phyloP scores from a whole-genome alignment of 2,888 invertebrate genomes.

The Neuroscelio doddi region DNA sequence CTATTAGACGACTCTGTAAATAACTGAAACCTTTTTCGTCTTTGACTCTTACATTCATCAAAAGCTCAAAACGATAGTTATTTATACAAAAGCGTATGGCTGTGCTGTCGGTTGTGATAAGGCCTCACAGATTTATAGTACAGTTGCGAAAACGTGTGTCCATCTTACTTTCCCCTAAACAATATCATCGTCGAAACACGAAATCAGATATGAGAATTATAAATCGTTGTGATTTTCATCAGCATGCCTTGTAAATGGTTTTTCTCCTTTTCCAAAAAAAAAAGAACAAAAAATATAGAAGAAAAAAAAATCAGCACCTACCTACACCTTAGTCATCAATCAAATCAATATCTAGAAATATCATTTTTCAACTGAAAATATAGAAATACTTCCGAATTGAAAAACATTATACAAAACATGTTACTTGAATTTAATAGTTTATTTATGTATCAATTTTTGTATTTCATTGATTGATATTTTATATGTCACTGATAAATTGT shows the following conservation, averaged over 20 bases:
- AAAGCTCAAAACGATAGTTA: constrained; percentile 34
- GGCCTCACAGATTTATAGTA: constrained; percentile 37
- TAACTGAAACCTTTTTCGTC: constrained; percentile 8
- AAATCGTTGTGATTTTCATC: constrained; percentile 48
- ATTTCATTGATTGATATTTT: too few species aligned
- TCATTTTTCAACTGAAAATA: background rate
- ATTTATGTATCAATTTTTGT: too few species aligned
- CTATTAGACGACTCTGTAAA: background rate
- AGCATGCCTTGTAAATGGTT: constrained; percentile 23
- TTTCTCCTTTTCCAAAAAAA: constrained; percentile 16
- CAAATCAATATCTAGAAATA: constrained; percentile 11
- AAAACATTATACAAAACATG: too few species aligned
- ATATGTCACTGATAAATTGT: too few species aligned
- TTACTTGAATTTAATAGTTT: too few species aligned
- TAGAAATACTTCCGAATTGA: too few species aligned
- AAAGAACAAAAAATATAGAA: too few species aligned
- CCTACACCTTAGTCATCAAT: constrained; percentile 20
- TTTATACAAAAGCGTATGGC: constrained; percentile 36
- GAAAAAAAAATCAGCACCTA: background rate
- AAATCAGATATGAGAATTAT: constrained; percentile 52
- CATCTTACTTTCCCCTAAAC: constrained; percentile 36
- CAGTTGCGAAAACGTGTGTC: constrained; percentile 32
- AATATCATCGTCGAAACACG: constrained; percentile 34
- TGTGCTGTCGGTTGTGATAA: constrained; percentile 39
- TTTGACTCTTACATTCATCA: constrained; percentile 30